A percentile compares a stretch with the other conserved stretches of the same genome.
Evolutionary conservation across 2,113 vertebrate species (phyloP).

Genomic region (Bujurquina vittata): DNA sequence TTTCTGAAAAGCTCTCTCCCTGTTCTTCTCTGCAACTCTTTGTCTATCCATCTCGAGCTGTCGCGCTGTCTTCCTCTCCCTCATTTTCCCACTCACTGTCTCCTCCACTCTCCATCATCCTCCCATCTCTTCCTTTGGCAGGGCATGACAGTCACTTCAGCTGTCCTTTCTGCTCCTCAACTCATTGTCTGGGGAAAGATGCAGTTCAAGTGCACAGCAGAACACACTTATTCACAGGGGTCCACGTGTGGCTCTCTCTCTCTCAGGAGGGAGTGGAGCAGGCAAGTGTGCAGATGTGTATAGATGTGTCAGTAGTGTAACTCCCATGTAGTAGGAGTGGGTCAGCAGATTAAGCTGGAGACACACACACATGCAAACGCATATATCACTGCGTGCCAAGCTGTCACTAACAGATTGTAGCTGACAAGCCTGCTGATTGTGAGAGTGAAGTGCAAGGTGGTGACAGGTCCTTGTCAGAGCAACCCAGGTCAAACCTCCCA

Average conservation of each 20-base stretch:
- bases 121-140: conserved; percentile 41
- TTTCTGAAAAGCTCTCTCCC: conserved; percentile 27
- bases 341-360: conserved; percentile 44
- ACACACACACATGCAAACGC: conserved; percentile 22
- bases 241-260: background rate
- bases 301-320: conserved; percentile 31
- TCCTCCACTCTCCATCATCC: conserved; percentile 43
- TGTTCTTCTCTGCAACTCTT: conserved; percentile 8
- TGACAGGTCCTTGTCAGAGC: conserved; percentile 56
- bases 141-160: conserved; percentile 58
- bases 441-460: conserved; percentile 42
- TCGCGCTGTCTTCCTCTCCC: conserved; percentile 33
- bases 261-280: conserved; percentile 16
- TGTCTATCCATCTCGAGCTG: conserved; percentile 37
- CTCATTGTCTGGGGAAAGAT: conserved; percentile 31
- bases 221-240: background rate
- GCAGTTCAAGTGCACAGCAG: background rate
- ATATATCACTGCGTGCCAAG: conserved; percentile 37
- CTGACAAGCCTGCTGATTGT: conserved; percentile 61
- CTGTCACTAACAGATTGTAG: conserved; percentile 41
- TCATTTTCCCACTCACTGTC: conserved; percentile 47
- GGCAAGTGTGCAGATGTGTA: conserved; percentile 30
- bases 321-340: conserved; percentile 16
- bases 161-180: conserved; percentile 51
- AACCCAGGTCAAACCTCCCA: conserved; percentile 38